Evolutionary conservation across 2,797 vertebrate species (phyloP), one percentile per base, ranked within the genome.

Genomic region (Sparidentex hasta): DNA sequence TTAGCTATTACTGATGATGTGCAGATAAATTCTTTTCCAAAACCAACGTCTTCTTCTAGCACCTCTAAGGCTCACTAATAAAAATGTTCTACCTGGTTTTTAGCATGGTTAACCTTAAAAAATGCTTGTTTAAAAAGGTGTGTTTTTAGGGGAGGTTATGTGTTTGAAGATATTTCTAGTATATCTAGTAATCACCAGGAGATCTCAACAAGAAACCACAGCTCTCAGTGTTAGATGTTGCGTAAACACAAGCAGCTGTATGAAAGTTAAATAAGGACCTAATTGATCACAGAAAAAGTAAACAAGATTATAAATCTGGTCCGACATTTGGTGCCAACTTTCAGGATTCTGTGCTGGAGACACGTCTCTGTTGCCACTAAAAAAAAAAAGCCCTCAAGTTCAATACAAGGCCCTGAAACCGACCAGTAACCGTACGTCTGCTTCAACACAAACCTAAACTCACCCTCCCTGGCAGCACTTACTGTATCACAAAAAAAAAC

Each of bases 401-500:
- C 1, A 11, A 74, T 41, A 11, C 25, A 1, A 11, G 1, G 6
- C 13, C 29, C 50, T 62, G 12, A 57, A 52, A 46, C 11, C 11
- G 29, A 58, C 20, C 21, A 43, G 33, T 41, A 61, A 62, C 29
- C 14, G 29, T 48, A 44, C 52, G 55, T 56, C n/a, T 50, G 44
- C 65, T 46, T 33, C 29, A n/a, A 44, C 6, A 70, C 38, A n/a
- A 70, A 54, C 54, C 71, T 74, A 43, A 29, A 43, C 58, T 69
- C 67, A 14, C n/a, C 17, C 48, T 57, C 38, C 41, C 57, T 41
- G 54, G 33, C 54, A 66, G 58, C 5, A 14, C 55, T 66, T 27
- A 13, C 1, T 54, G 14, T 21, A 65, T 80, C 71, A 78, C 77
- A 78, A 17, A 57, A 11, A 64, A 4, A 2, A 25, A 25, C 2